Base-by-base conservation (phyloP, 53 echinoderm and acorn worm genomes). In the Arbacia lixula region DNA sequence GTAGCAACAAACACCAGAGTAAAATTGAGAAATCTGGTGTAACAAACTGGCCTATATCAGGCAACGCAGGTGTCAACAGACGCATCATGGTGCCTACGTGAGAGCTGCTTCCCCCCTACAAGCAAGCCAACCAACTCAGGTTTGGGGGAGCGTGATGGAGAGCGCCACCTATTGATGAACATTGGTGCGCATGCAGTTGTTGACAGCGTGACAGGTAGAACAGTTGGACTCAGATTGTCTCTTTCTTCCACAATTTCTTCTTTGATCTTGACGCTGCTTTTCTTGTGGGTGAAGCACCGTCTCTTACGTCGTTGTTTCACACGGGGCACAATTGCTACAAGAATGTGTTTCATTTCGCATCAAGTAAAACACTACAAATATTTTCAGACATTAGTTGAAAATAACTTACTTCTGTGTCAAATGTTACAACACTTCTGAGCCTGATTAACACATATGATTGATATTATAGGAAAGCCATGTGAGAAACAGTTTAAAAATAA, bases 41-140 rank as follows among this genome's bases (percentile, higher is more conserved):
- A 63, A 63, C 32, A 63, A 63, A 63, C 5, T 4, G 17, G 63
- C 33, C 63, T 19, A 19, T 11, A 63, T 37, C 3, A n/a, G 5
- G 42, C 43, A 69, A 71, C 28, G 40, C 71, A 26, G 71, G 41
- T 40, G 29, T 49, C 22, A n/a, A 66, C 20, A 19, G 42, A 71
- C 24, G 40, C 49, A n/a, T n/a, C n/a, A n/a, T n/a, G n/a, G n/a
- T n/a, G n/a, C 69, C 71, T 71, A 71, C 71, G 50, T 71, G 71
- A 71, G 29, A 71, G 22, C 6, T 28, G 71, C 14, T 20, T 71
- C 42, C 71, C 71, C 43, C 71, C 71, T 41, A 46, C 49, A 49
- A 71, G 41, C 50, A 71, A 5, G 28, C 39, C n/a, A 17, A 71
- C 43, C 42, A 43, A 16, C 24, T 71, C 71, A 27, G 33, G 40